Conservation (phyloP, 2,113 vertebrate genomes). For the Grammomys dolichurus region DNA sequence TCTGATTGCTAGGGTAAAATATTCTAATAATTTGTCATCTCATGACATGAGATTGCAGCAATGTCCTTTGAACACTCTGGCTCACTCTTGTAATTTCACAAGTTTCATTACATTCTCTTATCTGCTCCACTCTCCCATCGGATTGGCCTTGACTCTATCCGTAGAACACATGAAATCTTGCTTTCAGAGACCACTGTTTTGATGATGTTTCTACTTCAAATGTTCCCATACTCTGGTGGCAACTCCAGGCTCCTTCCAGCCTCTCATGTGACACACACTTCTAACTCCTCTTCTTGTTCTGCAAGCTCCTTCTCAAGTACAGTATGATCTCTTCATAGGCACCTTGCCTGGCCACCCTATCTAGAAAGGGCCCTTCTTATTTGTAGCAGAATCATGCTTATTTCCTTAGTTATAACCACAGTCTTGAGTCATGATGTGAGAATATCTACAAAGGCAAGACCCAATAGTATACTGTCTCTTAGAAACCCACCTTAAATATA, state of each 20-base stretch:
- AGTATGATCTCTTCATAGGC: background rate
- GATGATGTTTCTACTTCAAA: background rate
- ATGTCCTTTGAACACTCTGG: background rate
- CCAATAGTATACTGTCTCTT: background rate
- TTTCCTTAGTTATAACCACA: background rate
- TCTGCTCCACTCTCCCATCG: background rate
- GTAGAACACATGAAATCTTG: background rate
- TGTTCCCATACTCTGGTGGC: background rate
- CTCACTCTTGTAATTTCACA: background rate
- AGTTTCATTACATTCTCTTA: background rate
- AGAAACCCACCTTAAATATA: background rate
- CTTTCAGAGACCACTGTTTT: background rate
- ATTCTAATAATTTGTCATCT: background rate
- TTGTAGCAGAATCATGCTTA: background rate
- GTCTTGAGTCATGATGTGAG: background rate
- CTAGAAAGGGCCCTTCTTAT: background rate
- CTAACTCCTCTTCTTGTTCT: background rate
- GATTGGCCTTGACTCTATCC: background rate
- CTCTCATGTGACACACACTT: background rate
- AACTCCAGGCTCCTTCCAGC: background rate
- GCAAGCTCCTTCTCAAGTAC: background rate
- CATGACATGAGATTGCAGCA: background rate
- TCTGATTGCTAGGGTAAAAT: background rate
- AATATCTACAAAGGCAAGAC: conserved; percentile 7
- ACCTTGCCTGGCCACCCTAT: background rate